Conservation (phyloP, 2,113 vertebrate genomes). For the Dasyornis broadbenti region DNA sequence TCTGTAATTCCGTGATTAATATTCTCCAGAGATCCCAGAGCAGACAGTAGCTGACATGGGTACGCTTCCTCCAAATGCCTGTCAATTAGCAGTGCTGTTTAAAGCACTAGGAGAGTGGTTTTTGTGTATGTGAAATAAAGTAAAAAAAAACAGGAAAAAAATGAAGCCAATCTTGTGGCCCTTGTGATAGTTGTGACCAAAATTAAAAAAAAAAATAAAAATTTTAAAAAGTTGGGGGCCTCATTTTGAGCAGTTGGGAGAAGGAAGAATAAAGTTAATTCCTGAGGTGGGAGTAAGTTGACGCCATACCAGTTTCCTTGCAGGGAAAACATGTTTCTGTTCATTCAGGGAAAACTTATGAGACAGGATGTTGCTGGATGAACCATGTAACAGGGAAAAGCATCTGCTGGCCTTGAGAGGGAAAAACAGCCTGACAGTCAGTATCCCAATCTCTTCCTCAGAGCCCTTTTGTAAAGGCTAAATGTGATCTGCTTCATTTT, state of each 20-base stretch:
- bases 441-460: neutral
- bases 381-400: neutral
- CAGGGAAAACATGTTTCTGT: neutral
- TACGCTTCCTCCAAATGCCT: neutral
- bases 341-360: neutral
- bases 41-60: neutral
- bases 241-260: neutral
- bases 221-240: no score
- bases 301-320: neutral
- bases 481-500: neutral
- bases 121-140: neutral
- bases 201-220: neutral
- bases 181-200: neutral
- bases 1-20: neutral
- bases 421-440: neutral
- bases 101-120: neutral
- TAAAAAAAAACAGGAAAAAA: neutral
- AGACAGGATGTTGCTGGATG: neutral
- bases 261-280: neutral
- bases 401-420: neutral
- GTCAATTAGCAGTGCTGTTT: neutral
- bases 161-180: neutral
- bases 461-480: neutral
- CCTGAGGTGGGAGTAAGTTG: fast-evolving
- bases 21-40: neutral